Evolutionary conservation across 2,113 vertebrate species (phyloP), one percentile per base, ranked within the genome.

Genomic region (Zapornia atra): DNA sequence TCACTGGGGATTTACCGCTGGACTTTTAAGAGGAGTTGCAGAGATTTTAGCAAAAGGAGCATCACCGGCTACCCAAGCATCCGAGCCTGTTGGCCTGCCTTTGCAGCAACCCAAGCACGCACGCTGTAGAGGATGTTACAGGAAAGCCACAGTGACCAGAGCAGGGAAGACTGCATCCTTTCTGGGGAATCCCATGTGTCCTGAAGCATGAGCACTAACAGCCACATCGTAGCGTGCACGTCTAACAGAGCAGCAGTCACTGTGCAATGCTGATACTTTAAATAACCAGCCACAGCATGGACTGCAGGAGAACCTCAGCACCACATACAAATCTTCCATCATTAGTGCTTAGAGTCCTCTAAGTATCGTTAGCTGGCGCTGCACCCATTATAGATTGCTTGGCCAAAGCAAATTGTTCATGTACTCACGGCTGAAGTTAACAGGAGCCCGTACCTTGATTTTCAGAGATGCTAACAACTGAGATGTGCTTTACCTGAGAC

Each of bases 401-500:
- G 90, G 90, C 81, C 71, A 78, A 34, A 57, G 75, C 84, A 72
- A 69, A 91, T 66, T 50, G 85, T 65, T 54, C 8, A 54, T 82
- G 96, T 70, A 25, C 34, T 72, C 87, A n/a, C 1, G 15, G 77
- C 61, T 94, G 89, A 85, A 85, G 78, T 28, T 87, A 87, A 87
- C 80, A 81, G 84, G 70, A 90, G 84, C 88, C 57, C 28, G 66
- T 69, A 42, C 72, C 90, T 89, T 50, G 92, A 87, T 92, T 85
- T 79, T 72, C 93, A 94, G 93, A 89, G 89, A 68, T 57, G 81
- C 73, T 92, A 82, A 79, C 93, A 50, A 46, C 84, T 75, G 19
- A 40, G 53, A 65, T 6, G 75, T 40, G 73, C 88, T 86, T 66
- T 77, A 69, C 42, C 56, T 5, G 0, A 69, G 87, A 46, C 18